phyloP scores from a whole-genome alignment of 30 jellyfish, hydroid and myxozoan species.

The Cassiopea xamachana region DNA sequence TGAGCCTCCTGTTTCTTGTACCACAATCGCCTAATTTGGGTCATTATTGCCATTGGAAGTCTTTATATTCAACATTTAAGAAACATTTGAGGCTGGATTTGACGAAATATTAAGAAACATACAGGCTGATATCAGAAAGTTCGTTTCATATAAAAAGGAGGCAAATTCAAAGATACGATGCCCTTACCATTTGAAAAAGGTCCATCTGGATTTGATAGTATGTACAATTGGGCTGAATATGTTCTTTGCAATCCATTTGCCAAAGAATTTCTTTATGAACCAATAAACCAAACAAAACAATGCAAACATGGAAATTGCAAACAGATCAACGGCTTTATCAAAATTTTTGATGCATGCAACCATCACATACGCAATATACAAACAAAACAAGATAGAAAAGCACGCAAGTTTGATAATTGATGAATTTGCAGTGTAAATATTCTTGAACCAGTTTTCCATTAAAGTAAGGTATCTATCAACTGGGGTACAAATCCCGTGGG shows the following conservation, averaged over 20 bases:
- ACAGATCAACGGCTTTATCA: constrained; percentile 78
- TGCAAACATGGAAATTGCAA: constrained; percentile 80
- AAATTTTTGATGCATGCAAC: constrained; percentile 68
- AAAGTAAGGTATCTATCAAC: constrained; percentile 26
- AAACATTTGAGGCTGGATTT: too few relatives aligned
- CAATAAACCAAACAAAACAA: constrained; percentile 83
- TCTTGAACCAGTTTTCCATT: constrained; percentile 40
- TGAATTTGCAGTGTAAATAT: constrained; percentile 7
- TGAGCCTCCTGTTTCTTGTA: too few relatives aligned
- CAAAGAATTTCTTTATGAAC: constrained; percentile 81
- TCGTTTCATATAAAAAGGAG: too few relatives aligned
- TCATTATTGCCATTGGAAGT: too few relatives aligned
- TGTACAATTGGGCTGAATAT: constrained; percentile 59
- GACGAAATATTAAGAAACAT: too few relatives aligned
- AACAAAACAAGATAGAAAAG: constrained; percentile 34
- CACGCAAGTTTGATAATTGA: constrained; percentile 16
- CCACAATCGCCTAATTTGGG: too few relatives aligned
- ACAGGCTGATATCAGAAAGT: too few relatives aligned
- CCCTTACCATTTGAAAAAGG: constrained; percentile 78
- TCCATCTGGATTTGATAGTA: constrained; percentile 50
- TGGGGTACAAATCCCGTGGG: constrained; percentile 54
- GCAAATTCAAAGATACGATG: not conserved
- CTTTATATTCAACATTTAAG: too few relatives aligned
- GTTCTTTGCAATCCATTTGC: constrained; percentile 54
- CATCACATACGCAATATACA: constrained; percentile 68